Percentiles rank a stretch among this genome's conserved stretches.
These are phyloP conservation scores for Mustelus asterias DNA, from an alignment of 2,113 vertebrate species.

Conservation along the genomic window DNA sequence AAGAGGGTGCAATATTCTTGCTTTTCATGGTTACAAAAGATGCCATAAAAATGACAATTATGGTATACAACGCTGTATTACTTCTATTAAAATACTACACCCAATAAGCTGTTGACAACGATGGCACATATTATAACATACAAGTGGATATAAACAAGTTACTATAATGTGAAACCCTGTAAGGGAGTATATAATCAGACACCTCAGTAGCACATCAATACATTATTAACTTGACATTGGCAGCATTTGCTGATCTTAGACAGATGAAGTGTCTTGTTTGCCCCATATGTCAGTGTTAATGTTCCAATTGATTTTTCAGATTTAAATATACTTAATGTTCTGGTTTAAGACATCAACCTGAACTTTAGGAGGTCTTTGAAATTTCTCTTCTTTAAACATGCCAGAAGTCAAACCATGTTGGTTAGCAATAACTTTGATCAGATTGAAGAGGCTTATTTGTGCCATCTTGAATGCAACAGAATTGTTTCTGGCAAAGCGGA, in stretches of 20 bases:
- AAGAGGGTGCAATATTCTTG: slow-evolving; percentile 23
- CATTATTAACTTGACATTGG: neutral
- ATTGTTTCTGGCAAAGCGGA: neutral
- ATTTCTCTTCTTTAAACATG: neutral
- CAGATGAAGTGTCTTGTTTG: neutral
- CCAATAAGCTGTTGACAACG: neutral
- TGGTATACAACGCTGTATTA: neutral
- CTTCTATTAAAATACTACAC: neutral
- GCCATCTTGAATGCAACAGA: slow-evolving; percentile 2
- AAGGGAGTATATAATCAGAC: neutral
- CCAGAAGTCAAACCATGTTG: neutral
- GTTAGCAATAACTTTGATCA: neutral
- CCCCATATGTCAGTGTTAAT: neutral
- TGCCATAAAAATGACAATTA: neutral
- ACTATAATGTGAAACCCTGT: neutral
- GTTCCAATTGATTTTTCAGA: neutral
- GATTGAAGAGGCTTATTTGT: neutral
- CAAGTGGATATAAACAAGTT: neutral
- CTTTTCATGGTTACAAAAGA: neutral
- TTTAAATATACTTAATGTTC: neutral
- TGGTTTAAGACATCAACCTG: neutral
- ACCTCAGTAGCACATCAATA: neutral
- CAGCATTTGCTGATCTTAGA: neutral
- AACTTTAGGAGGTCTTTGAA: neutral
- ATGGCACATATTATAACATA: neutral